A percentile compares a stretch with the other conserved stretches of the same genome.
These are phyloP conservation scores for Drosophila cardini DNA, from an alignment of 1,140 invertebrate genomes.

Conservation along the genomic window DNA sequence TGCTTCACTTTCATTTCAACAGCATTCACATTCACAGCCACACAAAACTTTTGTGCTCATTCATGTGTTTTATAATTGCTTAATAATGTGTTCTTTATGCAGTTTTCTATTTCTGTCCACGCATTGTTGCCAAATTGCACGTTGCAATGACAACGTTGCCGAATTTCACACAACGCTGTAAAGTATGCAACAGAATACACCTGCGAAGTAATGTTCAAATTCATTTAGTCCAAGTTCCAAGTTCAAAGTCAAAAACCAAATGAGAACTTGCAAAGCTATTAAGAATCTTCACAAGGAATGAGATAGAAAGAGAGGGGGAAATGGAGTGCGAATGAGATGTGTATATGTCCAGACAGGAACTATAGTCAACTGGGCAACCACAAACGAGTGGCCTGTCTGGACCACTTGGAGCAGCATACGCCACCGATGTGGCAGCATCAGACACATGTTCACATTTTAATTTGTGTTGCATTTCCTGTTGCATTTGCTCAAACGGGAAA, in stretches of 20 bases:
- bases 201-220: not conserved
- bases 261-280: constrained; percentile 42
- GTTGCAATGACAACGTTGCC: constrained; percentile 26
- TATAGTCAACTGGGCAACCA: constrained; percentile 43
- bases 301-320: not conserved
- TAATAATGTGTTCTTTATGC: constrained; percentile 59
- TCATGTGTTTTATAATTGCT: constrained; percentile 68
- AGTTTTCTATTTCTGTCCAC: not conserved
- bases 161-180: constrained; percentile 18
- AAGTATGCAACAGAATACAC: constrained; percentile 20
- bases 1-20: not conserved
- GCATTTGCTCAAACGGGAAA: constrained; percentile 47
- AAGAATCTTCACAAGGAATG: not conserved
- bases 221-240: constrained; percentile 18
- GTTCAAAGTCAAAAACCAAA: constrained; percentile 45
- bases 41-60: constrained; percentile 7
- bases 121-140: constrained; percentile 31
- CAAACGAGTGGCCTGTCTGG: constrained; percentile 55
- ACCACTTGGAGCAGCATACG: constrained; percentile 26
- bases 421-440: constrained; percentile 7
- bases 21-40: not conserved
- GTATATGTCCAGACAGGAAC: constrained; percentile 22
- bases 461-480: constrained; percentile 77
- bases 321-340: not conserved
- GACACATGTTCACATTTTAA: constrained; percentile 71